These are phyloP conservation scores for Sussaba pulchella DNA, from an alignment of 2,888 invertebrate species.

Conservation along the genomic window DNA sequence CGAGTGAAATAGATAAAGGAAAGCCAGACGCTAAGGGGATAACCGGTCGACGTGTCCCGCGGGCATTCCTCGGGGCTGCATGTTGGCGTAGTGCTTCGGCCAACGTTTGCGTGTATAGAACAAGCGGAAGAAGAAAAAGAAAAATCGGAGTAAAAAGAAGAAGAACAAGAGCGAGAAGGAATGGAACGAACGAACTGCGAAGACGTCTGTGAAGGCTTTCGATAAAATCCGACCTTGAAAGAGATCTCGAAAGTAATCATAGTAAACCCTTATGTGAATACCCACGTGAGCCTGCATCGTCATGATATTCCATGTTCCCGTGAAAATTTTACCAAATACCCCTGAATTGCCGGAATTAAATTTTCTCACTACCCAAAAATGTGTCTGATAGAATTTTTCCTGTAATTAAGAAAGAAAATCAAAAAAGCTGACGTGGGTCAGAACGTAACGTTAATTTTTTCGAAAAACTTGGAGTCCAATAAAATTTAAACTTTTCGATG, in stretches of 20 bases:
- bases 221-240: conserved; percentile 59
- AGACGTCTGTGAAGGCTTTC: conserved; percentile 51
- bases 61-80: conserved; percentile 61
- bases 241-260: conserved; percentile 36
- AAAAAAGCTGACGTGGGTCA: too few relatives aligned
- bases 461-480: too few relatives aligned
- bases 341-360: too few relatives aligned
- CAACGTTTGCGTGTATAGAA: conserved; percentile 43
- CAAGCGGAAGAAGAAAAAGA: conserved; percentile 31
- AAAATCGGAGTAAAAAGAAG: not conserved
- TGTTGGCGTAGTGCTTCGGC: conserved; percentile 49
- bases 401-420: too few relatives aligned
- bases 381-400: too few relatives aligned
- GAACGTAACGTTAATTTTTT: too few relatives aligned
- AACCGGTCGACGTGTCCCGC: conserved; percentile 53
- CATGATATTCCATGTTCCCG: too few relatives aligned
- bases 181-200: conserved; percentile 41
- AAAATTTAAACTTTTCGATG: too few relatives aligned
- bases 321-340: too few relatives aligned
- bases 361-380: too few relatives aligned
- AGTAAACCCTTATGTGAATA: too few relatives aligned
- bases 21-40: conserved; percentile 29
- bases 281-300: too few relatives aligned
- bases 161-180: conserved; percentile 41
- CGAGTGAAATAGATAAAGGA: conserved; percentile 27